Percentiles rank a stretch among this genome's conserved stretches.
These are phyloP conservation scores for Arctopsyche grandis DNA, from an alignment of 1,140 invertebrate genomes.

Conservation along the genomic window DNA sequence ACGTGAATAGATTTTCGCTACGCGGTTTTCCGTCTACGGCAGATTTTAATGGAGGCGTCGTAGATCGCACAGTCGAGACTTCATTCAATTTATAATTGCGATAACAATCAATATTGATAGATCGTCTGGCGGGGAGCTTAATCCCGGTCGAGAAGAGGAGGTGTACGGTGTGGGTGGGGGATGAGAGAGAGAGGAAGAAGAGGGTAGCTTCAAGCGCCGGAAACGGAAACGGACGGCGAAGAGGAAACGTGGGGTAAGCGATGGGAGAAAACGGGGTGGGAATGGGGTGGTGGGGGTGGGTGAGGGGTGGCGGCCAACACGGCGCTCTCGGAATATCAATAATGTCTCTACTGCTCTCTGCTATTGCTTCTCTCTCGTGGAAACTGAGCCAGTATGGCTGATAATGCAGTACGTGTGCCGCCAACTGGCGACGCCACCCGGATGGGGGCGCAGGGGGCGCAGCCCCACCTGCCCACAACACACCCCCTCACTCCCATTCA, in stretches of 20 bases:
- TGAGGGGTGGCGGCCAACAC: constrained; percentile 47
- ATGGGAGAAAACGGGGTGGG: constrained; percentile 26
- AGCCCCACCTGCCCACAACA: constrained; percentile 21
- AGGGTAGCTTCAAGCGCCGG: constrained; percentile 4
- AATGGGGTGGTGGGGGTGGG: constrained; percentile 16
- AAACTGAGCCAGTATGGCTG: constrained; percentile 51
- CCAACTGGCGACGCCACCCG: constrained; percentile 44
- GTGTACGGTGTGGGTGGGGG: not conserved
- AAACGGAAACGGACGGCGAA: constrained; percentile 36
- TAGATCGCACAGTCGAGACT: constrained; percentile 31
- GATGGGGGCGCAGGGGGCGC: constrained; percentile 3
- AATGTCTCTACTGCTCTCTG: constrained; percentile 53
- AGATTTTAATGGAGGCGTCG: constrained; percentile 11
- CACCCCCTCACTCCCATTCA: constrained; percentile 44
- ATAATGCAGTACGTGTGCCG: constrained; percentile 45
- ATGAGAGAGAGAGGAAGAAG: not conserved
- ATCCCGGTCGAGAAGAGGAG: constrained; percentile 1
- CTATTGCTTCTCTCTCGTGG: constrained; percentile 53
- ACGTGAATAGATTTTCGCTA: no score
- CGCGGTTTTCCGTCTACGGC: not conserved
- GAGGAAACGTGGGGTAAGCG: not conserved
- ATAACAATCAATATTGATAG: constrained; percentile 56
- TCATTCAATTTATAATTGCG: constrained; percentile 55
- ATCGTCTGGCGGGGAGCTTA: constrained; percentile 51
- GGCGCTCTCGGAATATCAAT: constrained; percentile 54